A percentile compares a stretch with the other conserved stretches of the same genome.
These are phyloP conservation scores for Manis crassicaudata DNA, from an alignment of 2,797 vertebrate genomes.

Conservation along the genomic window DNA sequence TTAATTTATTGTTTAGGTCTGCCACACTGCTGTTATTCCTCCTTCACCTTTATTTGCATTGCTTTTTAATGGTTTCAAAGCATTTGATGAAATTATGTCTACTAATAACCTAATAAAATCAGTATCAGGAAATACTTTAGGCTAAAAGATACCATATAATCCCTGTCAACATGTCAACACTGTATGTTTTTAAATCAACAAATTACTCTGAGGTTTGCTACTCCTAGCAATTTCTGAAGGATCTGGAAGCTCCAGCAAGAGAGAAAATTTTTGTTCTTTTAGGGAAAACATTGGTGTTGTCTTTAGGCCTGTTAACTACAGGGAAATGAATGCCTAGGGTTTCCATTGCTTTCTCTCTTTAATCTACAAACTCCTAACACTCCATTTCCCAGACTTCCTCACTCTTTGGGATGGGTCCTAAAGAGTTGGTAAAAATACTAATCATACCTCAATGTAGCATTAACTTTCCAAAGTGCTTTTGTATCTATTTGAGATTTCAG, in stretches of 20 bases:
- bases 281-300: conserved; percentile 35
- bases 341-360: conserved; percentile 11
- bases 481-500: conserved; percentile 27
- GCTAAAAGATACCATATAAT: conserved; percentile 58
- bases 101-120: conserved; percentile 60
- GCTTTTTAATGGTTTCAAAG: conserved; percentile 65
- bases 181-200: conserved; percentile 33
- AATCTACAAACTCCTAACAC: background rate
- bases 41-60: conserved; percentile 45
- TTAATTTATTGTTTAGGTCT: conserved; percentile 50
- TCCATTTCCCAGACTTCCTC: background rate
- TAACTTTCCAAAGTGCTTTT: conserved; percentile 61
- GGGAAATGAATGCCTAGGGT: background rate
- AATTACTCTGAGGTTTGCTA: conserved; percentile 35
- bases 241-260: background rate
- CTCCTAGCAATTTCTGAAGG: conserved; percentile 54
- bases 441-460: background rate
- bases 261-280: conserved; percentile 44
- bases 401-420: background rate
- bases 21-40: conserved; percentile 20
- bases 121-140: background rate
- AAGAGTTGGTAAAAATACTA: conserved; percentile 22
- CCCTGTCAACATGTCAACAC: conserved; percentile 35
- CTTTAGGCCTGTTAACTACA: background rate
- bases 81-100: conserved; percentile 45